These are phyloP conservation scores for Perca schrenkii DNA, from an alignment of 2,113 vertebrate genomes.

Conservation along the genomic window DNA sequence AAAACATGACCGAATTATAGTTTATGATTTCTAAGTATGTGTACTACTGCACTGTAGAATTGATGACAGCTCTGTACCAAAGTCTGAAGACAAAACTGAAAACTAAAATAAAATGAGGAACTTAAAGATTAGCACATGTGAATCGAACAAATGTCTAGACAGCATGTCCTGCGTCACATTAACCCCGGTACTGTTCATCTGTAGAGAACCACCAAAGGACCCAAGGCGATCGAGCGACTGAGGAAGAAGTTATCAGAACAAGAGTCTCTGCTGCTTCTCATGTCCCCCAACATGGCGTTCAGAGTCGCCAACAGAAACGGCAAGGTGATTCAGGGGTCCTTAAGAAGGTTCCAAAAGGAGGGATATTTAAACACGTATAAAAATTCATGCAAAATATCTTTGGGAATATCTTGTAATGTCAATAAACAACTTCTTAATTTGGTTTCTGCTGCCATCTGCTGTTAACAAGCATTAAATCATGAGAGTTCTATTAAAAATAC, in stretches of 20 bases:
- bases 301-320: constrained; percentile 92
- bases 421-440: neutral
- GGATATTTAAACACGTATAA: neutral
- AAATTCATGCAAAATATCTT: neutral
- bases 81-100: neutral
- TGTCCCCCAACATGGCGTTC: constrained; percentile 96
- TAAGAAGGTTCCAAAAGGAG: neutral
- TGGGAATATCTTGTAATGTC: fast-evolving
- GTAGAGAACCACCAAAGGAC: constrained; percentile 93
- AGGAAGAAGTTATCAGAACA: constrained; percentile 95
- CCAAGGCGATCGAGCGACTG: constrained; percentile 90
- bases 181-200: constrained; percentile 20
- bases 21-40: neutral
- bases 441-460: constrained; percentile 69
- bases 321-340: constrained; percentile 86
- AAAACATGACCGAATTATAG: neutral
- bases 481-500: neutral
- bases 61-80: neutral
- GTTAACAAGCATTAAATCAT: constrained; percentile 21
- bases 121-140: neutral
- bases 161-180: neutral
- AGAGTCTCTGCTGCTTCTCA: constrained; percentile 92
- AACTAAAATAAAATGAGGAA: constrained; percentile 26
- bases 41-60: neutral
- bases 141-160: neutral